phyloP scores from a whole-genome alignment of 37 sponge, comb jelly and placozoan genomes.

The Axinella damicornis region DNA sequence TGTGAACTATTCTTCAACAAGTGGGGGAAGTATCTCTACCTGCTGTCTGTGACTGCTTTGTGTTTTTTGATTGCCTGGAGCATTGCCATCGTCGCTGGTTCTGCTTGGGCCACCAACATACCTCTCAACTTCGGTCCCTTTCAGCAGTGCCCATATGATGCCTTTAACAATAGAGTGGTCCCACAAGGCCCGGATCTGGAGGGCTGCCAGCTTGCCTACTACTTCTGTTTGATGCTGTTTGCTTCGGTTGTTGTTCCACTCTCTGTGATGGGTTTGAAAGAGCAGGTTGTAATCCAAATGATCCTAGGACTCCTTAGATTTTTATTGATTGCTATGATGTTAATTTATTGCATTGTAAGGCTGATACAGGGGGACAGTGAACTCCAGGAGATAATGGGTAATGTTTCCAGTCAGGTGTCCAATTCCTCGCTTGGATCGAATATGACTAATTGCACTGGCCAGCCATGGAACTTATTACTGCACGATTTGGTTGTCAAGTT shows the following conservation, averaged over 20 bases:
- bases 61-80: constrained; percentile 52
- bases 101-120: constrained; percentile 82
- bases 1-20: constrained; percentile 52
- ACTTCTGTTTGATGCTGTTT: constrained; percentile 73
- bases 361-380: neutral
- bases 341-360: constrained; percentile 41
- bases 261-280: constrained; percentile 67
- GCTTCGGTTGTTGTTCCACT: constrained; percentile 68
- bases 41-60: constrained; percentile 38
- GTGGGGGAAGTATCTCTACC: constrained; percentile 28
- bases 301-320: constrained; percentile 65
- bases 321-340: constrained; percentile 49
- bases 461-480: no score
- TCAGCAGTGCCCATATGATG: constrained; percentile 51
- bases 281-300: constrained; percentile 68
- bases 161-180: constrained; percentile 39
- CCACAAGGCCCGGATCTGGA: constrained; percentile 21
- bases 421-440: no score
- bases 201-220: constrained; percentile 55
- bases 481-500: constrained; percentile 16
- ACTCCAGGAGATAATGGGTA: neutral
- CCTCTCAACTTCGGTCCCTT: constrained; percentile 68
- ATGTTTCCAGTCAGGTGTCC: neutral
- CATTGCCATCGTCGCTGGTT: constrained; percentile 65
- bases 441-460: neutral